A percentile compares a stretch with the other conserved stretches of the same genome.
These are phyloP conservation scores for Ips typographus DNA, from an alignment of 1,140 invertebrate species.

Conservation along the genomic window DNA sequence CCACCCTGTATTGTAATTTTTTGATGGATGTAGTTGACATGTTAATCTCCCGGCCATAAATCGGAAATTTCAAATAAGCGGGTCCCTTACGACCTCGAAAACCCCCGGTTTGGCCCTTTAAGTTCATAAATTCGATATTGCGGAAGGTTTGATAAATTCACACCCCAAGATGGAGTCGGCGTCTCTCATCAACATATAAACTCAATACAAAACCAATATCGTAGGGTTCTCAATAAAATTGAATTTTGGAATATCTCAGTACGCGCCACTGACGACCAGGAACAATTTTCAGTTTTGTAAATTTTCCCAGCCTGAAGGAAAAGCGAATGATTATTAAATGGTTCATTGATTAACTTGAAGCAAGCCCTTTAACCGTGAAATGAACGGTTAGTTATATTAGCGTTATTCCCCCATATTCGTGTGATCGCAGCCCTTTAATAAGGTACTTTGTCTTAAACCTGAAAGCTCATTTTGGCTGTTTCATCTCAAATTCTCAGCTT, in stretches of 20 bases:
- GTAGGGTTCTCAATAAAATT: slow-evolving; percentile 12
- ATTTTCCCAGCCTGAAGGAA: slow-evolving; percentile 1
- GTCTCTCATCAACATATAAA: slow-evolving; percentile 30
- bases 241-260: slow-evolving; percentile 13
- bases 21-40: slow-evolving; percentile 6
- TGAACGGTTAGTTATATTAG: not conserved
- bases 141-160: slow-evolving; percentile 27
- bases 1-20: too few relatives aligned
- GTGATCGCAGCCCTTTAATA: not conserved
- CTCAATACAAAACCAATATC: slow-evolving; percentile 29
- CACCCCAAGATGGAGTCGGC: slow-evolving; percentile 20
- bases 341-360: not conserved
- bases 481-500: too few relatives aligned
- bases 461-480: too few relatives aligned
- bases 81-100: slow-evolving; percentile 6
- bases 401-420: not conserved
- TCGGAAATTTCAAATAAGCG: slow-evolving; percentile 22
- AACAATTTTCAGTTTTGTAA: not conserved
- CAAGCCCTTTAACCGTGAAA: not conserved
- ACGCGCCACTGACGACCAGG: slow-evolving; percentile 10
- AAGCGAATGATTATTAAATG: not conserved
- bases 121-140: slow-evolving; percentile 26
- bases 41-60: slow-evolving; percentile 22
- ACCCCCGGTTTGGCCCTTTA: slow-evolving; percentile 17
- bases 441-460: too few relatives aligned